A percentile compares a stretch with the other conserved stretches of the same genome.
These are phyloP conservation scores for Sphecodes monilicornis DNA, from an alignment of 2,888 invertebrate species.

Conservation along the genomic window DNA sequence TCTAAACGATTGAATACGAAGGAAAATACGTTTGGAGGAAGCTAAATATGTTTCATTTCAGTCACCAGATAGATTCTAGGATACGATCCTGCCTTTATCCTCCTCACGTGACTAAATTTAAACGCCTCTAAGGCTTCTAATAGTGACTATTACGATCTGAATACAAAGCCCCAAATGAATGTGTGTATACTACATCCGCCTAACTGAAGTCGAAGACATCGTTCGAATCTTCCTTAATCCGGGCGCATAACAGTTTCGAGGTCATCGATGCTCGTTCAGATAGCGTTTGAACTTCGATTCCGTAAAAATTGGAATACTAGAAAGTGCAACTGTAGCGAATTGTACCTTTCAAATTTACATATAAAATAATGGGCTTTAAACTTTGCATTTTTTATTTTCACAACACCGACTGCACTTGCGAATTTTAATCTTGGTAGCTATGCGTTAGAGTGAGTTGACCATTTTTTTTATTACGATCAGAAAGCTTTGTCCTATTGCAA, in stretches of 20 bases:
- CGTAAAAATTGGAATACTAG: conserved; percentile 11
- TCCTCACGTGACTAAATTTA: conserved; percentile 9
- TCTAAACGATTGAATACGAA: too few relatives aligned
- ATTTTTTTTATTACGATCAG: too few relatives aligned
- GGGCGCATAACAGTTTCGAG: neutral
- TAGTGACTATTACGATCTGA: conserved; percentile 33
- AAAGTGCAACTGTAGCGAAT: neutral
- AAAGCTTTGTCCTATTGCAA: too few relatives aligned
- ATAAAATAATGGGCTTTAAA: too few relatives aligned
- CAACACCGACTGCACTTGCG: too few relatives aligned
- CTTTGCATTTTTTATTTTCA: neutral
- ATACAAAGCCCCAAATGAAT: conserved; percentile 38
- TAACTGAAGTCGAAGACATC: conserved; percentile 3
- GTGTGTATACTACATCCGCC: neutral
- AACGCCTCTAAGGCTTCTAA: conserved; percentile 30
- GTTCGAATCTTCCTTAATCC: conserved; percentile 17
- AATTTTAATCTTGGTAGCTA: too few relatives aligned
- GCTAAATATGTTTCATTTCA: neutral
- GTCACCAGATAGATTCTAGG: conserved; percentile 11
- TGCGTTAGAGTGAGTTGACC: too few relatives aligned
- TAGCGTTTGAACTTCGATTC: conserved; percentile 11
- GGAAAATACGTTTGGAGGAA: too few relatives aligned
- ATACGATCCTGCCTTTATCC: conserved; percentile 2
- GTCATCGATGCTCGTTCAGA: conserved; percentile 5
- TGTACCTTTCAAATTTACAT: neutral